Percentiles rank a stretch among this genome's conserved stretches.
Conservation (phyloP, 1,140 invertebrate genomes). For the Manduca sexta region DNA sequence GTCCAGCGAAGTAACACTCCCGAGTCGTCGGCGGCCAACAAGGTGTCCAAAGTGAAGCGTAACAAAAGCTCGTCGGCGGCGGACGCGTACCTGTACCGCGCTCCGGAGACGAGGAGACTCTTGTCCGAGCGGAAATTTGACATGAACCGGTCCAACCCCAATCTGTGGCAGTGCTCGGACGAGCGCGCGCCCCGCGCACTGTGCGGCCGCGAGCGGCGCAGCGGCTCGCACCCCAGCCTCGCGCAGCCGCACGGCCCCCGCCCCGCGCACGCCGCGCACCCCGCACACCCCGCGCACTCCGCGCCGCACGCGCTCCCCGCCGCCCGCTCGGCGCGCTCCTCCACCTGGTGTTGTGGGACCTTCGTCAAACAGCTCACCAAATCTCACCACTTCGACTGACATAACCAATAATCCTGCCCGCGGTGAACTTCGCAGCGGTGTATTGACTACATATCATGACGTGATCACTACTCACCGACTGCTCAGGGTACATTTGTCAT, state of each 20-base stretch:
- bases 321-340: conserved; percentile 72
- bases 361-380: conserved; percentile 76
- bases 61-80: conserved; percentile 69
- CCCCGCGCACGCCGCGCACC: conserved; percentile 21
- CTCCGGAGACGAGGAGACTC: conserved; percentile 51
- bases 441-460: background rate
- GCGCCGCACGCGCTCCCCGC: conserved; percentile 18
- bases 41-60: conserved; percentile 61
- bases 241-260: conserved; percentile 28
- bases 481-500: too few relatives aligned
- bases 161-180: conserved; percentile 52
- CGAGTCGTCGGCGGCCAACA: conserved; percentile 38
- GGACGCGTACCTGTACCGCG: conserved; percentile 51
- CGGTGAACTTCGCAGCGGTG: too few relatives aligned
- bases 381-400: conserved; percentile 76
- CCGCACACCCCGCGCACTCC: conserved; percentile 30
- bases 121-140: conserved; percentile 56
- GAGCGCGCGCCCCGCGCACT: conserved; percentile 30
- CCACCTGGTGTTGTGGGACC: conserved; percentile 77
- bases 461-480: background rate
- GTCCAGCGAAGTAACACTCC: conserved; percentile 45
- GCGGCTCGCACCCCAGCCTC: conserved; percentile 58
- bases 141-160: conserved; percentile 67
- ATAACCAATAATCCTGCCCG: conserved; percentile 23
- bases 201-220: conserved; percentile 32